These are phyloP conservation scores for Prionailurus bengalensis DNA, from an alignment of 2,113 vertebrate species.

Conservation along the genomic window DNA sequence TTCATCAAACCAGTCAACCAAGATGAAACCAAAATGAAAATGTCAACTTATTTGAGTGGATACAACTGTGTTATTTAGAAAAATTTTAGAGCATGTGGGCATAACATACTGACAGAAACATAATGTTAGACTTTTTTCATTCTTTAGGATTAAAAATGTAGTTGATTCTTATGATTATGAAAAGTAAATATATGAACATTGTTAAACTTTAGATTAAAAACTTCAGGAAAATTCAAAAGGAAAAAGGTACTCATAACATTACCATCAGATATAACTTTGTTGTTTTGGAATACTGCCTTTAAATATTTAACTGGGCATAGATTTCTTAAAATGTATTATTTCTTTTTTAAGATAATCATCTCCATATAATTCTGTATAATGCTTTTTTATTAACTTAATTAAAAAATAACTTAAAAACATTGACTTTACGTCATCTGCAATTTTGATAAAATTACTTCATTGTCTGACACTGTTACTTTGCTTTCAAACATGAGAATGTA, in stretches of 20 bases:
- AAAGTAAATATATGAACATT: background rate
- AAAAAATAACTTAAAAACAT: background rate
- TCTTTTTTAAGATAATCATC: slow-evolving; percentile 8
- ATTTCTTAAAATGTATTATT: background rate
- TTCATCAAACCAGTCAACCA: slow-evolving; percentile 45
- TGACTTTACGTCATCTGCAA: slow-evolving; percentile 1
- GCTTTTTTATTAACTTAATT: background rate
- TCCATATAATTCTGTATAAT: background rate
- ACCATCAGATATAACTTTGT: background rate
- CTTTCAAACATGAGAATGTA: background rate
- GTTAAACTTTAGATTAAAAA: slow-evolving; percentile 20
- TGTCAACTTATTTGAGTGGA: slow-evolving; percentile 12
- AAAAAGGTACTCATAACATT: background rate
- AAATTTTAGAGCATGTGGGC: background rate
- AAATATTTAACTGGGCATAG: background rate
- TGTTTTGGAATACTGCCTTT: background rate
- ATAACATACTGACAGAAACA: background rate
- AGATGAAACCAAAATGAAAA: slow-evolving; percentile 62
- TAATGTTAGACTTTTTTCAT: background rate
- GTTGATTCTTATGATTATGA: slow-evolving; percentile 1
- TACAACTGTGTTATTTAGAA: background rate
- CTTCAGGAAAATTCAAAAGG: background rate
- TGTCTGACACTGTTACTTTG: background rate
- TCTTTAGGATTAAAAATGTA: slow-evolving; percentile 40
- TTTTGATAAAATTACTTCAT: background rate